Percentiles rank a stretch among this genome's conserved stretches.
phyloP scores from a whole-genome alignment of 1,140 invertebrate genomes.

The Argopecten irradians region DNA sequence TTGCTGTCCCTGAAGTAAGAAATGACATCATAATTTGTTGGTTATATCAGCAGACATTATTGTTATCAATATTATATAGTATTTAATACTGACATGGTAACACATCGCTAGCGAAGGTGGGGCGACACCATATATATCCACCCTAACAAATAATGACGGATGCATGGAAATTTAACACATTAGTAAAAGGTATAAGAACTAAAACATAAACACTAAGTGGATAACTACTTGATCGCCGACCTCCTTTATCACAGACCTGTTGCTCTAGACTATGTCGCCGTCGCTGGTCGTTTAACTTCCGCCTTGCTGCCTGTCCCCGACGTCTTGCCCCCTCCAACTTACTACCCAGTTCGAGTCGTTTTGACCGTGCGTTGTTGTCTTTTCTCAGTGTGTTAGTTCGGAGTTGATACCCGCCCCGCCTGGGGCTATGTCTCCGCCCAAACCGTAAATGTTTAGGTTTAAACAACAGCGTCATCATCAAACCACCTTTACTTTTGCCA shows the following conservation, averaged over 20 bases:
- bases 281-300: neutral
- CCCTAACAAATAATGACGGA: too few species aligned
- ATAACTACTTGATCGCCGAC: too few species aligned
- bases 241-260: neutral
- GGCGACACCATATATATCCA: too few species aligned
- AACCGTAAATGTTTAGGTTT: conserved; percentile 35
- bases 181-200: too few species aligned
- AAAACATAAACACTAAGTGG: too few species aligned
- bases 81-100: too few species aligned
- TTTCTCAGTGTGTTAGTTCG: neutral
- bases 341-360: neutral
- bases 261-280: neutral
- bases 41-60: too few species aligned
- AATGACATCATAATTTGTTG: too few species aligned
- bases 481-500: conserved; percentile 44
- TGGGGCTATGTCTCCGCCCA: conserved; percentile 28
- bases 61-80: too few species aligned
- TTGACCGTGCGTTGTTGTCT: neutral
- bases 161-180: too few species aligned
- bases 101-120: too few species aligned
- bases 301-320: neutral
- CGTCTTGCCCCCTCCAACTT: neutral
- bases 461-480: conserved; percentile 50
- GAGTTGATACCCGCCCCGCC: conserved; percentile 29
- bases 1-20: neutral